Conservation (phyloP, 2,797 vertebrate genomes). For the Zenarchopterus dispar region DNA sequence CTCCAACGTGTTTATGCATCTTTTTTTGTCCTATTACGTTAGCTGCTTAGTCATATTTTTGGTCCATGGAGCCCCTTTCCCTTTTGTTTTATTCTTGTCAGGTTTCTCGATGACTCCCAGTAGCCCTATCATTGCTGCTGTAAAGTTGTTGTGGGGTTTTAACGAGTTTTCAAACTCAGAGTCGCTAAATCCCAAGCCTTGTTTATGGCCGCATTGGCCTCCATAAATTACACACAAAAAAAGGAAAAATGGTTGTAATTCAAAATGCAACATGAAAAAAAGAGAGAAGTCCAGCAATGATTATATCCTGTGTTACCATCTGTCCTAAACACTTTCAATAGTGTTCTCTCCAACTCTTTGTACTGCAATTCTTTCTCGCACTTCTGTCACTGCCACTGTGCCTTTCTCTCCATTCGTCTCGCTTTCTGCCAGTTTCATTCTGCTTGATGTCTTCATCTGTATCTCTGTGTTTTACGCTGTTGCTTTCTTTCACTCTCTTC, state of each 20-base stretch:
- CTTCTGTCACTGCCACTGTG: too few species aligned
- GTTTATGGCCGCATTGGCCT: constrained; percentile 21
- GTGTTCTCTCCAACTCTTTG: neutral
- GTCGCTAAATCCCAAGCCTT: constrained; percentile 25
- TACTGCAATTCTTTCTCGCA: too few species aligned
- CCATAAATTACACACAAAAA: constrained; percentile 22
- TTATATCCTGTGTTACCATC: constrained; percentile 9
- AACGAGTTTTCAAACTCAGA: constrained; percentile 37
- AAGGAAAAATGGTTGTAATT: constrained; percentile 2
- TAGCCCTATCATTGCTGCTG: constrained; percentile 30
- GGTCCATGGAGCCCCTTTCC: constrained; percentile 13
- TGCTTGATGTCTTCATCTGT: neutral
- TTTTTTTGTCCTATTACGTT: neutral
- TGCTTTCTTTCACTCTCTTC: constrained; percentile 14
- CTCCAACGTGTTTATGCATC: neutral
- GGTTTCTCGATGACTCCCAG: constrained; percentile 53
- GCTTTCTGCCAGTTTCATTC: constrained; percentile 2
- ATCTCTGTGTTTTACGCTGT: constrained; percentile 12
- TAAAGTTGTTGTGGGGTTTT: constrained; percentile 53
- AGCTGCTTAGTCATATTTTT: constrained; percentile 26
- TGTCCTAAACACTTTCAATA: constrained; percentile 10
- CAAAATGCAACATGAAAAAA: constrained; percentile 8
- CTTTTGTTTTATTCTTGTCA: constrained; percentile 35
- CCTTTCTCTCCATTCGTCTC: neutral
- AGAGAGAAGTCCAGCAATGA: neutral